A percentile compares a stretch with the other conserved stretches of the same genome.
Evolutionary conservation across 2,888 invertebrate genomes (phyloP).

Genomic region (Phaedon cochleariae): DNA sequence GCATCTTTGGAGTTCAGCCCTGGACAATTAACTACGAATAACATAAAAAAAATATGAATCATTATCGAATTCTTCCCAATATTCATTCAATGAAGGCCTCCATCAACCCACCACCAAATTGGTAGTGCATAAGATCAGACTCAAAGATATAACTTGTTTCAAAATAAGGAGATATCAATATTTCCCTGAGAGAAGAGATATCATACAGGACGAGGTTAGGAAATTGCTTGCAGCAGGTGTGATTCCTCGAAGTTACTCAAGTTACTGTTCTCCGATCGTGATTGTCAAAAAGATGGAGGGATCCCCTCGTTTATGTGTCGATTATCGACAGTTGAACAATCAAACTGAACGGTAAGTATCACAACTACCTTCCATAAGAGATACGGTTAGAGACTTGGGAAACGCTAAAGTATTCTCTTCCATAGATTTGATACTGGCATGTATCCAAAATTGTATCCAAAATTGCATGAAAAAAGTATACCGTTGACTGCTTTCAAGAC

Average conservation of each 20-base stretch:
- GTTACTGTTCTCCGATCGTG: background rate
- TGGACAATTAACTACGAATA: no score
- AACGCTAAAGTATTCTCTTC: conserved; percentile 20
- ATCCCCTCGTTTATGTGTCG: background rate
- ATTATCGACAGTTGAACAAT: background rate
- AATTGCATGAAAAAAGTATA: background rate
- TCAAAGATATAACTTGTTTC: no score
- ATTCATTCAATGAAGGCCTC: no score
- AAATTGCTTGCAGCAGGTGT: background rate
- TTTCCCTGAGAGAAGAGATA: background rate
- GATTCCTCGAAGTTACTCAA: background rate
- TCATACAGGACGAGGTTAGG: background rate
- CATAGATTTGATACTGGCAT: conserved; percentile 23
- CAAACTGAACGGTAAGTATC: background rate
- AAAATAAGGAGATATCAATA: no score
- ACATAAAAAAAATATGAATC: no score
- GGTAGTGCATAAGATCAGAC: no score
- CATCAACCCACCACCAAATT: no score
- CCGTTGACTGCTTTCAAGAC: conserved; percentile 21
- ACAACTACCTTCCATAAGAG: background rate
- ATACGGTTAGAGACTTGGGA: conserved; percentile 17
- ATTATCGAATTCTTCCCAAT: no score
- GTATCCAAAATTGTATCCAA: no score
- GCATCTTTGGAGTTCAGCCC: no score
- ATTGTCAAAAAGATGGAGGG: background rate